A percentile compares a stretch with the other conserved stretches of the same genome.
Evolutionary conservation across 1,140 invertebrate genomes (phyloP).

Genomic region (Megalonaias nervosa): DNA sequence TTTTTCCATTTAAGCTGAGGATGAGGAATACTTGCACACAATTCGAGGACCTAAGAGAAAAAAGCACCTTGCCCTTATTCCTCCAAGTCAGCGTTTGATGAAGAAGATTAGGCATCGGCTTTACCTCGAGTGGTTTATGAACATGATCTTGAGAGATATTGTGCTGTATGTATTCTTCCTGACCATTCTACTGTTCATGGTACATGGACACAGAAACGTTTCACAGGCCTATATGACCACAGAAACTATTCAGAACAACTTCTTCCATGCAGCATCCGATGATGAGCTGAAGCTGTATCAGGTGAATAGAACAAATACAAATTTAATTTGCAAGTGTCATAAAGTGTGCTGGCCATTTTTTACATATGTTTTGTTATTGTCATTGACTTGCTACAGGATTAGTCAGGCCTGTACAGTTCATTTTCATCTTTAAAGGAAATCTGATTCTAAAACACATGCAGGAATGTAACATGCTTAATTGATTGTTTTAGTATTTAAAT

Average conservation of each 20-base stretch:
- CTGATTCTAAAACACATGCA: no score
- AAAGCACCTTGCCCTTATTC: neutral
- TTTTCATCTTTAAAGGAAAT: no score
- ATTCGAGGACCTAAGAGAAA: neutral
- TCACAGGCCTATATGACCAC: conserved; percentile 22
- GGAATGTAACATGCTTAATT: no score
- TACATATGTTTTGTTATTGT: neutral
- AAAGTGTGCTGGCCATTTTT: neutral
- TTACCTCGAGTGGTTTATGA: conserved; percentile 36
- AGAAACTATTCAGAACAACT: conserved; percentile 37
- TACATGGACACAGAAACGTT: conserved; percentile 44
- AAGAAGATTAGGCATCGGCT: neutral
- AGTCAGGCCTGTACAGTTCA: no score
- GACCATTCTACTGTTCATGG: conserved; percentile 32
- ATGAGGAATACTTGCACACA: neutral
- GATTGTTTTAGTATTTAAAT: no score
- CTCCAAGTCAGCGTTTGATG: neutral
- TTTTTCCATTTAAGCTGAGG: neutral
- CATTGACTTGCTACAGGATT: neutral
- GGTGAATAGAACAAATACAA: conserved; percentile 6
- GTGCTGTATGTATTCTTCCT: conserved; percentile 43
- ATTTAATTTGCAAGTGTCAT: neutral
- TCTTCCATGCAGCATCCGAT: conserved; percentile 33
- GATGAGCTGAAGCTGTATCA: conserved; percentile 20
- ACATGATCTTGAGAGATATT: conserved; percentile 40